These are phyloP conservation scores for Misgurnus anguillicaudatus DNA, from an alignment of 2,113 vertebrate genomes.

Conservation along the genomic window DNA sequence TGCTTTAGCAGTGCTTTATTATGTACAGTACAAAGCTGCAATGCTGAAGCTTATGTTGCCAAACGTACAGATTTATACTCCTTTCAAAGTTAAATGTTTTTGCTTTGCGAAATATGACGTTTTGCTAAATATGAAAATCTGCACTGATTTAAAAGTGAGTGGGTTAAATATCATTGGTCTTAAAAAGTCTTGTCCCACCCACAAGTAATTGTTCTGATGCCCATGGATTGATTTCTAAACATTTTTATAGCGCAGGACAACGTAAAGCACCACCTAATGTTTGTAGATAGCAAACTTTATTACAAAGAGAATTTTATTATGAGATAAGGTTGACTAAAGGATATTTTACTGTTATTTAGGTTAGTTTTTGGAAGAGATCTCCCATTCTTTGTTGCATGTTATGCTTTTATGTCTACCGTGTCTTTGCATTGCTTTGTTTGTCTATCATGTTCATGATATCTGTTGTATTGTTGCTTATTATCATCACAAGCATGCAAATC, in stretches of 20 bases:
- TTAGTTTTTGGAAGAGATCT: constrained; percentile 25
- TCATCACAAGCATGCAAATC: constrained; percentile 61
- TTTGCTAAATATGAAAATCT: background rate
- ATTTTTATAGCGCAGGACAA: too few relatives aligned
- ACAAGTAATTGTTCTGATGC: too few relatives aligned
- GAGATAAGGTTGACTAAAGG: too few relatives aligned
- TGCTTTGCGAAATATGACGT: background rate
- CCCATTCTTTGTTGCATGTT: constrained; percentile 50
- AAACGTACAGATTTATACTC: constrained; percentile 23
- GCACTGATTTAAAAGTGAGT: background rate
- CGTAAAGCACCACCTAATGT: too few relatives aligned
- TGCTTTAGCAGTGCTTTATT: constrained; percentile 64
- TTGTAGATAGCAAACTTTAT: too few relatives aligned
- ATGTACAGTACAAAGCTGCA: constrained; percentile 19
- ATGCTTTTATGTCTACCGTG: background rate
- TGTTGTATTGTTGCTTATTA: constrained; percentile 60
- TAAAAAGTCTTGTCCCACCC: too few relatives aligned
- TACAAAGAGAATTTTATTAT: too few relatives aligned
- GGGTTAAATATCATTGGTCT: too few relatives aligned
- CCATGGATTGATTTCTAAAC: too few relatives aligned
- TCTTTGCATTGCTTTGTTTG: constrained; percentile 3
- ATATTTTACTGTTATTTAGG: background rate
- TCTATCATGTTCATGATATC: constrained; percentile 62
- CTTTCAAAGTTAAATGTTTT: background rate
- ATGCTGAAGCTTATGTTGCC: constrained; percentile 25